Evolutionary conservation across 2,113 vertebrate species (phyloP).

Genomic region (Hemibates koningsi): DNA sequence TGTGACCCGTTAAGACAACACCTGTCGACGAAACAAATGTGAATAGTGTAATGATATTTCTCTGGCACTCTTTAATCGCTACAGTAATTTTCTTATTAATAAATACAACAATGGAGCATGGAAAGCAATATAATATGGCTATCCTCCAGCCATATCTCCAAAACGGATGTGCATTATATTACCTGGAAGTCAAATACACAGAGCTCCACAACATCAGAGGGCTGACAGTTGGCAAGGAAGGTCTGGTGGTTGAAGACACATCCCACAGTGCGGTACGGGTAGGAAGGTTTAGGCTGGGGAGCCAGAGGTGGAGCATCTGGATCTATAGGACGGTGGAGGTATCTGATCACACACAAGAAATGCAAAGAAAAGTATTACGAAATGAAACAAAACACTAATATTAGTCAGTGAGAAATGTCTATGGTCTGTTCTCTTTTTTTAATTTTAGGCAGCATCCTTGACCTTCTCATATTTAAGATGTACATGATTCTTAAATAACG

Average conservation of each 20-base stretch:
- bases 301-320: slow-evolving; percentile 80
- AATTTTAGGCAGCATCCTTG: neutral
- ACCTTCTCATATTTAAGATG: neutral
- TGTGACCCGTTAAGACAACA: neutral
- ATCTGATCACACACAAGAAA: slow-evolving; percentile 69
- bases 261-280: slow-evolving; percentile 88
- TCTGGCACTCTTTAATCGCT: neutral
- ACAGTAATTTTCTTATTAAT: neutral
- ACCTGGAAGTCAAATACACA: slow-evolving; percentile 86
- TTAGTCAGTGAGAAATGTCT: neutral
- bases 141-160: neutral
- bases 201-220: slow-evolving; percentile 83
- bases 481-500: neutral
- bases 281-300: slow-evolving; percentile 80
- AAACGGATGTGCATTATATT: neutral
- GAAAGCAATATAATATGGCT: neutral
- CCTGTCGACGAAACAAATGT: neutral
- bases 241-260: slow-evolving; percentile 91
- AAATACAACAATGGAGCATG: neutral
- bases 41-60: neutral
- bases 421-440: neutral
- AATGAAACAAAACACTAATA: neutral
- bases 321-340: slow-evolving; percentile 81
- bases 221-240: slow-evolving; percentile 92
- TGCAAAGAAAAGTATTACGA: neutral